Percentiles rank a stretch among this genome's conserved stretches.
phyloP scores from a whole-genome alignment of 1,140 invertebrate genomes.

The Trichoplusia ni region DNA sequence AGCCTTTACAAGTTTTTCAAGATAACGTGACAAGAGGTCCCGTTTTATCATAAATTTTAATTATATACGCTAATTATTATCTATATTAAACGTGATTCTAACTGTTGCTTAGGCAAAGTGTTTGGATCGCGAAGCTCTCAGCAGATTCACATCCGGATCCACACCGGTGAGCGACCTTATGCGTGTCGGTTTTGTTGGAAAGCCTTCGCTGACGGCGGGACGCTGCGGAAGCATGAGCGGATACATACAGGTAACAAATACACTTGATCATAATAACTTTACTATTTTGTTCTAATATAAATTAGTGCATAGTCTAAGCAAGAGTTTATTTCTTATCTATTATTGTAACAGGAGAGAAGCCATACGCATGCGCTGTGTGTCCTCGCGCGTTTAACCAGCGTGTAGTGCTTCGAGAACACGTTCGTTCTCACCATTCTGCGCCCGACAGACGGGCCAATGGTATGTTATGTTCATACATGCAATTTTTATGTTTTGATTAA shows the following conservation, averaged over 20 bases:
- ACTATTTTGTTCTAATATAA: no score
- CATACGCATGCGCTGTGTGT: constrained; percentile 97
- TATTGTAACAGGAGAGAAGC: constrained; percentile 88
- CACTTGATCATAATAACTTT: no score
- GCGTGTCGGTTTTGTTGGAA: constrained; percentile 99
- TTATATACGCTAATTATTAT: no score
- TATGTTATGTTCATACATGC: constrained; percentile 17
- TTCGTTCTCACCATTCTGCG: constrained; percentile 91
- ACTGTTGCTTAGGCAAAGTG: constrained; percentile 83
- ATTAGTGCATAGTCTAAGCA: no score
- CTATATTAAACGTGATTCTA: no score
- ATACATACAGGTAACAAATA: constrained; percentile 91
- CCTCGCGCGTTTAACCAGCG: constrained; percentile 87
- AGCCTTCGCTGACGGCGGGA: constrained; percentile 98
- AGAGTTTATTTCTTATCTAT: no score
- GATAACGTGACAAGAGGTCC: no score
- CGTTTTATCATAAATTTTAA: no score
- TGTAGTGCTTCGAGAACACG: constrained; percentile 90
- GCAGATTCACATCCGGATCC: constrained; percentile 95
- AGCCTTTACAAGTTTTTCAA: no score
- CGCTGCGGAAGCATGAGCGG: constrained; percentile 97
- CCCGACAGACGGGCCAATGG: constrained; percentile 84
- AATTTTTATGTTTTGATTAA: not conserved
- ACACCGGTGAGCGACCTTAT: constrained; percentile 93
- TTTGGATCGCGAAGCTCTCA: constrained; percentile 94